phyloP scores from a whole-genome alignment of 1,140 invertebrate genomes.

The Drosophila ohnishii region DNA sequence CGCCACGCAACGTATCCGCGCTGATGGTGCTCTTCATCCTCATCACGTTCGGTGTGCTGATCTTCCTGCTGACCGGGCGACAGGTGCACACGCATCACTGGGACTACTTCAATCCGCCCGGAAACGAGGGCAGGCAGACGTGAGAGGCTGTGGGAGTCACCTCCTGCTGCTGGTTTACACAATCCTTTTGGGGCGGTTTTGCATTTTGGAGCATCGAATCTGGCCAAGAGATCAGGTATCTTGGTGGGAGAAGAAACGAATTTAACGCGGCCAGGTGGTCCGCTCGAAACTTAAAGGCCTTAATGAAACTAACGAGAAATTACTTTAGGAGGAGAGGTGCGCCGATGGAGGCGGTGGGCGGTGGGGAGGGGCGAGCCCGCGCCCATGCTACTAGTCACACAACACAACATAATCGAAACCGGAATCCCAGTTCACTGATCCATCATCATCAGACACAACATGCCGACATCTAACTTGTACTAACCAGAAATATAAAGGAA shows the following conservation, averaged over 20 bases:
- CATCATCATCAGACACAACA: conserved; percentile 40
- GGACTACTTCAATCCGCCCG: conserved; percentile 92
- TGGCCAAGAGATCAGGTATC: conserved; percentile 19
- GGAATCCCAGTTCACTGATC: conserved; percentile 61
- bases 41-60: conserved; percentile 87
- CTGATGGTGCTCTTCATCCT: conserved; percentile 89
- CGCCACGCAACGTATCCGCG: conserved; percentile 86
- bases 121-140: conserved; percentile 80
- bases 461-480: conserved; percentile 42
- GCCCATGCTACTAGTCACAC: conserved; percentile 63
- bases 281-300: conserved; percentile 77
- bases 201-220: conserved; percentile 71
- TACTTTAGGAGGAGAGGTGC: conserved; percentile 59
- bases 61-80: conserved; percentile 85
- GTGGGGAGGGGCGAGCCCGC: conserved; percentile 22
- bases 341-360: conserved; percentile 29
- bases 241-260: conserved; percentile 61
- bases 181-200: conserved; percentile 61
- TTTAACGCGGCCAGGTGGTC: conserved; percentile 66
- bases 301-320: conserved; percentile 73
- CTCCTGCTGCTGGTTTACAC: conserved; percentile 18
- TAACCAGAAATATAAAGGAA: conserved; percentile 47
- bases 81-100: conserved; percentile 91
- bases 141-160: conserved; percentile 39
- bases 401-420: conserved; percentile 48